These are phyloP conservation scores for Hyposoter didymator DNA, from an alignment of 2,888 invertebrate species.

Conservation along the genomic window DNA sequence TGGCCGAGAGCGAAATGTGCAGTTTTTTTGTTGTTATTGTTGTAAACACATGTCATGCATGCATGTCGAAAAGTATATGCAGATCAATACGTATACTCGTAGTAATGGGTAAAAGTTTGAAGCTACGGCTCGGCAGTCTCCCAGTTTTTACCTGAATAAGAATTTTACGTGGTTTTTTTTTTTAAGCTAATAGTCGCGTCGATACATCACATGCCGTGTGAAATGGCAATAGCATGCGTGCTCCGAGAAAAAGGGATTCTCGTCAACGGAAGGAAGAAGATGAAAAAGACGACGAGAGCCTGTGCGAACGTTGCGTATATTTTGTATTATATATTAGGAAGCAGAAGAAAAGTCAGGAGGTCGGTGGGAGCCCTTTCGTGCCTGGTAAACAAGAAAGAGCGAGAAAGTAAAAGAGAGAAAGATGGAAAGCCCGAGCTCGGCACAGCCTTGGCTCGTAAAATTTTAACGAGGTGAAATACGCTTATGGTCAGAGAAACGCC, in stretches of 20 bases:
- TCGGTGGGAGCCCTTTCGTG: conserved; percentile 12
- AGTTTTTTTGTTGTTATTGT: not conserved
- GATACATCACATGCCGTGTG: conserved; percentile 23
- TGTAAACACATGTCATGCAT: not conserved
- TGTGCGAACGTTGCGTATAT: conserved; percentile 35
- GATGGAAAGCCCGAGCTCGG: conserved; percentile 28
- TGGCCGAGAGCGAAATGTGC: conserved; percentile 15
- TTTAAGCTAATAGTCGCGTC: not conserved
- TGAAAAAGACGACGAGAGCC: conserved; percentile 21
- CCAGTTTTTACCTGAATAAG: not conserved
- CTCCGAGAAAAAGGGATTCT: not conserved
- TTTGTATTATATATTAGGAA: conserved; percentile 37
- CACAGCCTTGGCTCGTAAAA: conserved; percentile 69
- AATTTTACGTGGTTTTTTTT: not conserved
- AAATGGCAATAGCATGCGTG: conserved; percentile 19
- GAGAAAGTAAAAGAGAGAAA: conserved; percentile 21
- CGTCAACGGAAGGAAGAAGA: not conserved
- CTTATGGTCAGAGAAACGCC: conserved; percentile 47
- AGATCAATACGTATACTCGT: not conserved
- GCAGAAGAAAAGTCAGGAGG: conserved; percentile 44
- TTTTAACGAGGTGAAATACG: conserved; percentile 71
- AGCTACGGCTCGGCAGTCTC: not conserved
- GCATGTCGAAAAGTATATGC: not conserved
- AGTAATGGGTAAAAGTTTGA: not conserved
- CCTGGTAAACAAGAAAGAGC: conserved; percentile 7